A percentile compares a stretch with the other conserved stretches of the same genome.
Conservation (phyloP, 2,888 invertebrate genomes). For the Clunio marinus region DNA sequence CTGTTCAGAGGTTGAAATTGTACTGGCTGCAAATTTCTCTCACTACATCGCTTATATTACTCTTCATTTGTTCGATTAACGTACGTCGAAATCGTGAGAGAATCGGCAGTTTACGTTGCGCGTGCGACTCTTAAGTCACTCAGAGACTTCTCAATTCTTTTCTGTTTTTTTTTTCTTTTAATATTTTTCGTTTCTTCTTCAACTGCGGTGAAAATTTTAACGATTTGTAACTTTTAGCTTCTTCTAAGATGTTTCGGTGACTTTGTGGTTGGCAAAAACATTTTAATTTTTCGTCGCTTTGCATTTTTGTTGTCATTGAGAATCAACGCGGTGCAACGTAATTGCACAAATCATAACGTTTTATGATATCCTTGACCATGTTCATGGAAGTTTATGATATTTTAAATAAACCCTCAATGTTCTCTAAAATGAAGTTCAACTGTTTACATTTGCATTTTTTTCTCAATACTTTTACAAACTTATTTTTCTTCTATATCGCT, state of each 20-base stretch:
- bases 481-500: too few relatives aligned
- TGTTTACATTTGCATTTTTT: too few relatives aligned
- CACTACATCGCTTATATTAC: constrained; percentile 6
- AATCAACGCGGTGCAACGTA: not conserved
- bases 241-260: not conserved
- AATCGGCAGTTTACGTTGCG: constrained; percentile 10
- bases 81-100: not conserved
- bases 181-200: not conserved
- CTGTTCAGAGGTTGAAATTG: not conserved
- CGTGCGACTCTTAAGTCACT: constrained; percentile 8
- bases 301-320: too few relatives aligned
- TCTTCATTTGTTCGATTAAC: not conserved
- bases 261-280: not conserved
- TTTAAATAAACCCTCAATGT: too few relatives aligned
- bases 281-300: too few relatives aligned
- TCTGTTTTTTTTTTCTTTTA: not conserved
- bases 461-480: too few relatives aligned
- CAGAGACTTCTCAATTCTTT: not conserved
- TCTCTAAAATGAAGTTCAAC: too few relatives aligned
- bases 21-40: constrained; percentile 11
- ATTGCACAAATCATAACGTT: not conserved
- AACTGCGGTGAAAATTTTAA: not conserved
- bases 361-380: constrained; percentile 2
- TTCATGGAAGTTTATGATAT: not conserved
- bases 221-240: not conserved